phyloP scores from a whole-genome alignment of 2,113 vertebrate species.

The Psilopogon haemacephalus region DNA sequence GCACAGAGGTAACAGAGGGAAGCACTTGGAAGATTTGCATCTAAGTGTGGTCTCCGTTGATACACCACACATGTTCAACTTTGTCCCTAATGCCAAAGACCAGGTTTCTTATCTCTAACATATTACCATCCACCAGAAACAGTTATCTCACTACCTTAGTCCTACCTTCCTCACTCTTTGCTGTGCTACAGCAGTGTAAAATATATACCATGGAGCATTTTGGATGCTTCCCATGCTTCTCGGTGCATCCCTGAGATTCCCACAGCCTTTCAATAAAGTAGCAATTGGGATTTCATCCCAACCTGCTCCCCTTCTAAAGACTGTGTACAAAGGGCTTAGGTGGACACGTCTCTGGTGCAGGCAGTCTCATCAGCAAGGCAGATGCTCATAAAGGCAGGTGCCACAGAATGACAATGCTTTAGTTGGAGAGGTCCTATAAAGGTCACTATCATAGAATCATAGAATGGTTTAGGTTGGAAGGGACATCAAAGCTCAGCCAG shows the following conservation, averaged over 20 bases:
- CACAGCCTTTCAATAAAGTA: background rate
- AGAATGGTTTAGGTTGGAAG: no score
- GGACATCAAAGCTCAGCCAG: no score
- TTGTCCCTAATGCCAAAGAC: background rate
- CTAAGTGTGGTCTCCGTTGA: background rate
- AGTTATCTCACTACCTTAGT: background rate
- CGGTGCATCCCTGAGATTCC: background rate
- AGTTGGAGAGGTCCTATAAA: no score
- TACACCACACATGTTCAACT: accelerated
- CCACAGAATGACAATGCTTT: background rate
- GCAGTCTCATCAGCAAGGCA: background rate
- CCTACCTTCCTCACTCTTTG: background rate
- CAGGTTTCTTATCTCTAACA: background rate
- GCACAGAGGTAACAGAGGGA: background rate
- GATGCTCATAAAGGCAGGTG: background rate
- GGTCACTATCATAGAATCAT: no score
- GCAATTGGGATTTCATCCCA: background rate
- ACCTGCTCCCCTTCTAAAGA: background rate
- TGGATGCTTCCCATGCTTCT: background rate
- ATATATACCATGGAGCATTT: background rate
- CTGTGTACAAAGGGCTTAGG: background rate
- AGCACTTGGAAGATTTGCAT: background rate
- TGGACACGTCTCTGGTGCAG: background rate
- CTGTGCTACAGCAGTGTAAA: background rate
- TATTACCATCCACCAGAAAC: background rate